phyloP scores from a whole-genome alignment of 2,113 vertebrate genomes.

The Sylvietta virens region DNA sequence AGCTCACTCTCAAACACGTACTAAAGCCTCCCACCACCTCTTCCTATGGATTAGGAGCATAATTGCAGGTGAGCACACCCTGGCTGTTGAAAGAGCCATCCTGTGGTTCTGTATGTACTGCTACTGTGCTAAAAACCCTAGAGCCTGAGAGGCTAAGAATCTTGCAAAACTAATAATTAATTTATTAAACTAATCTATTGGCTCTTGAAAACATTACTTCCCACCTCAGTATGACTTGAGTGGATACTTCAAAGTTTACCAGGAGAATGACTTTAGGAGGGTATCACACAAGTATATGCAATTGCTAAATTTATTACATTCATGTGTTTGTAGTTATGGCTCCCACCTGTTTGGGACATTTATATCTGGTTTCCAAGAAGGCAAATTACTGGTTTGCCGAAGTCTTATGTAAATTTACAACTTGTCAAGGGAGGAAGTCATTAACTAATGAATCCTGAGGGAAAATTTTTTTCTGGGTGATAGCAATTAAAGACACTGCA shows the following conservation, averaged over 20 bases:
- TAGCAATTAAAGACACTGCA: background rate
- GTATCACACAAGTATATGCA: background rate
- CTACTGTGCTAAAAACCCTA: background rate
- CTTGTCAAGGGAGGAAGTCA: background rate
- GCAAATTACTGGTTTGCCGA: background rate
- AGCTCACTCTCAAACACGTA: background rate
- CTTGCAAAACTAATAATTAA: background rate
- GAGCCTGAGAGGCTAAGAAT: background rate
- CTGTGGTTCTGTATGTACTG: background rate
- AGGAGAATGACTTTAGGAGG: background rate
- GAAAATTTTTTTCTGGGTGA: background rate
- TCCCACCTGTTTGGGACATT: background rate
- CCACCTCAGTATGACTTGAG: background rate
- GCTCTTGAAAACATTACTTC: background rate
- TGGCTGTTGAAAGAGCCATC: background rate
- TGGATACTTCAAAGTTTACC: background rate
- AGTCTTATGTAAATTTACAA: background rate
- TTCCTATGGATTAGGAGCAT: background rate
- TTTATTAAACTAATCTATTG: background rate
- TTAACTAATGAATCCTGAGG: background rate
- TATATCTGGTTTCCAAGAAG: background rate
- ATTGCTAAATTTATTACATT: background rate
- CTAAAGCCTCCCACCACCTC: background rate
- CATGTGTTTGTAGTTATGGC: background rate
- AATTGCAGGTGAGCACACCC: background rate